Percentiles rank a stretch among this genome's conserved stretches.
These are phyloP conservation scores for Cololabis saira DNA, from an alignment of 2,113 vertebrate species.

Conservation along the genomic window DNA sequence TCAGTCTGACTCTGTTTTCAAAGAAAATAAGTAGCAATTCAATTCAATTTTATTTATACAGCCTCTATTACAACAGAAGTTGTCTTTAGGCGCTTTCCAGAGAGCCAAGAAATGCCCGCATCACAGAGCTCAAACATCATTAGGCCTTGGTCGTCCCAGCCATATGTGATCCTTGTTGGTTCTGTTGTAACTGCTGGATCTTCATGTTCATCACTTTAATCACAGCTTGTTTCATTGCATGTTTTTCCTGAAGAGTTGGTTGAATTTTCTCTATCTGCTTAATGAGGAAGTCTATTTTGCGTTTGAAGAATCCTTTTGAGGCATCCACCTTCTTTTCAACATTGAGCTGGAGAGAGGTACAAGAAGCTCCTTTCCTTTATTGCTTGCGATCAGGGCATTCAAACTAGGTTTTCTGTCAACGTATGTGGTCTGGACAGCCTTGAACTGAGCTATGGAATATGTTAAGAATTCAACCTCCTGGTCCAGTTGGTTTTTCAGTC, in stretches of 20 bases:
- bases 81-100: too few species aligned
- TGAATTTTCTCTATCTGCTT: conserved; percentile 97
- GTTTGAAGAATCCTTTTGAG: conserved; percentile 90
- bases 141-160: conserved; percentile 85
- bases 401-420: conserved; percentile 94
- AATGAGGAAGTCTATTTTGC: conserved; percentile 93
- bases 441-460: conserved; percentile 91
- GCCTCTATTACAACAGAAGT: too few species aligned
- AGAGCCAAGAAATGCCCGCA: too few species aligned
- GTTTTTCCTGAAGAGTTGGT: conserved; percentile 92
- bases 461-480: conserved; percentile 96
- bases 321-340: conserved; percentile 87
- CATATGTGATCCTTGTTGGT: conserved; percentile 83
- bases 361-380: conserved; percentile 91
- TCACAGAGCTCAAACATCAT: conserved; percentile 20
- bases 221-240: conserved; percentile 93
- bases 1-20: too few species aligned
- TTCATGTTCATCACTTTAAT: conserved; percentile 94
- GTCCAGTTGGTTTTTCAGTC: conserved; percentile 90
- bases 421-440: conserved; percentile 92
- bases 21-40: too few species aligned
- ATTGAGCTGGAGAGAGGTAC: conserved; percentile 95
- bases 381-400: conserved; percentile 86
- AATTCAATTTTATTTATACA: too few species aligned
- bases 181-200: conserved; percentile 91